Conservation (phyloP, 2,888 invertebrate species). For the Zonitis immaculata region DNA sequence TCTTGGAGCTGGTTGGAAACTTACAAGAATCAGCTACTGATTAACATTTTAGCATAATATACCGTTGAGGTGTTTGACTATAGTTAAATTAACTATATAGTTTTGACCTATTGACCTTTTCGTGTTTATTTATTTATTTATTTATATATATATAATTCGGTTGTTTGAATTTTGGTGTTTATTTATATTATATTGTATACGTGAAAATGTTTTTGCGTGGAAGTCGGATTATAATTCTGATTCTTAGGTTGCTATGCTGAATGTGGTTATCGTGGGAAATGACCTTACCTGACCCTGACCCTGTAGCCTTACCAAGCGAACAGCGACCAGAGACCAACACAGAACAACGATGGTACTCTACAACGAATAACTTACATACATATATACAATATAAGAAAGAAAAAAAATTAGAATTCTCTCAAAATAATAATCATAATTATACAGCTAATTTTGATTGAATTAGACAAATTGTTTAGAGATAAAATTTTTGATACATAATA, state of each 20-base stretch:
- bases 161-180: neutral
- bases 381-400: neutral
- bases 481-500: neutral
- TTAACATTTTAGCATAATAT: neutral
- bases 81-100: neutral
- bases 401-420: no score
- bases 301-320: slow-evolving; percentile 37
- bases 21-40: neutral
- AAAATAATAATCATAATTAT: no score
- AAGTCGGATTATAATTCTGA: slow-evolving; percentile 39
- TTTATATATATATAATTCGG: neutral
- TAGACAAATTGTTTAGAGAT: no score
- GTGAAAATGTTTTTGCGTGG: slow-evolving; percentile 31
- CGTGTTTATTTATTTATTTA: neutral
- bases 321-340: slow-evolving; percentile 28
- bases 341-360: slow-evolving; percentile 24
- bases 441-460: no score
- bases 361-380: slow-evolving; percentile 16
- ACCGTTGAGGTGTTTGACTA: neutral
- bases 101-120: neutral
- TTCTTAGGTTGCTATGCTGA: slow-evolving; percentile 47
- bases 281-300: slow-evolving; percentile 52
- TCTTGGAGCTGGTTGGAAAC: neutral
- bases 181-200: neutral
- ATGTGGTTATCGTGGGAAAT: slow-evolving; percentile 51